Evolutionary conservation across 2,888 invertebrate species (phyloP).

Genomic region (Synanthedon myopaeformis): DNA sequence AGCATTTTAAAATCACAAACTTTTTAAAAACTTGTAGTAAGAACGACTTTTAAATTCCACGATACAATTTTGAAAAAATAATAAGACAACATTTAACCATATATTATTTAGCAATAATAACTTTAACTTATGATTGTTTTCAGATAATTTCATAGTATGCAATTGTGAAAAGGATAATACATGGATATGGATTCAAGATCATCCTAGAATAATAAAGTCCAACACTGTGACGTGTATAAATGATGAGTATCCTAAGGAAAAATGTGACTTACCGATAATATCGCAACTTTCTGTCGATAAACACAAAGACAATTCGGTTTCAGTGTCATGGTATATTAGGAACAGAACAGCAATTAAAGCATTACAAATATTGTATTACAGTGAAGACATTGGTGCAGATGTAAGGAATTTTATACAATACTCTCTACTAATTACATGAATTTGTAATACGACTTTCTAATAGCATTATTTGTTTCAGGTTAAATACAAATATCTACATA

Average conservation of each 20-base stretch:
- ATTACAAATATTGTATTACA: slow-evolving; percentile 85
- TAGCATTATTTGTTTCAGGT: slow-evolving; percentile 30
- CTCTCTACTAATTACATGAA: neutral
- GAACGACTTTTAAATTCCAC: too few species aligned
- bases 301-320: slow-evolving; percentile 86
- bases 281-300: slow-evolving; percentile 87
- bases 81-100: too few species aligned
- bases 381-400: slow-evolving; percentile 37
- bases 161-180: slow-evolving; percentile 91
- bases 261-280: slow-evolving; percentile 78
- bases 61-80: too few species aligned
- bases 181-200: slow-evolving; percentile 93
- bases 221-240: slow-evolving; percentile 44
- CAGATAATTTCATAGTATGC: slow-evolving; percentile 90
- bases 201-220: slow-evolving; percentile 70
- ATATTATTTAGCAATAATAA: too few species aligned
- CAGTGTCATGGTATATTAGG: slow-evolving; percentile 90
- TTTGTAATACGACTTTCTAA: neutral
- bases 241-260: slow-evolving; percentile 54
- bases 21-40: too few species aligned
- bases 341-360: slow-evolving; percentile 88
- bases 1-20: too few species aligned
- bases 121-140: slow-evolving; percentile 14
- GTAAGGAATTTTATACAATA: slow-evolving; percentile 21
- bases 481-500: slow-evolving; percentile 47